These are phyloP conservation scores for Nettapus auritus DNA, from an alignment of 2,113 vertebrate genomes.

Conservation along the genomic window DNA sequence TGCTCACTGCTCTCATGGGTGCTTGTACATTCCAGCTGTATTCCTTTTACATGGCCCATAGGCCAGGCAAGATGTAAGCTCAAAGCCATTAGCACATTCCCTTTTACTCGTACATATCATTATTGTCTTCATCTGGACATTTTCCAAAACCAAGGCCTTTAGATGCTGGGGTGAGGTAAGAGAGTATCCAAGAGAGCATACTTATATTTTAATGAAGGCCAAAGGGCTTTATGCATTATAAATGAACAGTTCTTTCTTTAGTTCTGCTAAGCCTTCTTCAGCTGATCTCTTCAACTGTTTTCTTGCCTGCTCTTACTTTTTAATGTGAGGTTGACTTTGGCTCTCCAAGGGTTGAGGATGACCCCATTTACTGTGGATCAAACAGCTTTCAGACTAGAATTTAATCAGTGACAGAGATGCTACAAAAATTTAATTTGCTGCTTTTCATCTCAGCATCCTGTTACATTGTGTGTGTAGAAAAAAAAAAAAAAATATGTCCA, in stretches of 20 bases:
- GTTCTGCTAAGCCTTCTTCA: not conserved
- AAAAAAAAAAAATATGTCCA: not conserved
- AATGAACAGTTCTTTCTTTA: conserved; percentile 6
- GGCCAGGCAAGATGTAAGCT: not conserved
- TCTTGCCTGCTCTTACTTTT: not conserved
- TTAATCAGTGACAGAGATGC: not conserved
- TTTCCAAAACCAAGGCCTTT: not conserved
- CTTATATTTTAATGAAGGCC: conserved; percentile 14
- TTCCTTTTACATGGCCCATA: fast-evolving
- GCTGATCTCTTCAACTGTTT: not conserved
- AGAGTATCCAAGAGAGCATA: not conserved
- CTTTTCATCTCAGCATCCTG: not conserved
- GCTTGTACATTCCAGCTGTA: not conserved
- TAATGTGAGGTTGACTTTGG: not conserved
- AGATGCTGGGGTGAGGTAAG: not conserved
- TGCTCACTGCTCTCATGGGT: not conserved
- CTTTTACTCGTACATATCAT: not conserved
- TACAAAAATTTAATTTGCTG: not conserved
- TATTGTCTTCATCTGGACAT: not conserved
- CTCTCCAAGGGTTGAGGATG: not conserved
- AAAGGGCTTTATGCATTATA: conserved; percentile 6
- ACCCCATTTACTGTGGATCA: not conserved
- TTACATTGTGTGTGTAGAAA: not conserved
- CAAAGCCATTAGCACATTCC: conserved; percentile 1
- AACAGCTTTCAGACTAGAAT: not conserved